Conservation (phyloP, 64 coral and sea anemone species). For the Cladopsammia gracilis region DNA sequence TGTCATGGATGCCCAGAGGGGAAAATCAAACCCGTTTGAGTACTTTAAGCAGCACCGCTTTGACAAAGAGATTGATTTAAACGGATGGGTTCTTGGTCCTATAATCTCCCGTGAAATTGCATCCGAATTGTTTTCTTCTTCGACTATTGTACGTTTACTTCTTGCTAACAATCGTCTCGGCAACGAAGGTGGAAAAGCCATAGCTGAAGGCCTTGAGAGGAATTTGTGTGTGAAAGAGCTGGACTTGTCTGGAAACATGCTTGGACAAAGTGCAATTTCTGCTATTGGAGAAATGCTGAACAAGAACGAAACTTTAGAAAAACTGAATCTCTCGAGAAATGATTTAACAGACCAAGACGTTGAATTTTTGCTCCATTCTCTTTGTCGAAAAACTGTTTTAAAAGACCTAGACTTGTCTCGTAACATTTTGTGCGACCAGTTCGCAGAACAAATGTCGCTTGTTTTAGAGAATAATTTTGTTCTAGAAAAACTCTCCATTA, state of each 20-base stretch:
- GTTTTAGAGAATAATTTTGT: constrained; percentile 46
- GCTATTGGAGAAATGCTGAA: constrained; percentile 53
- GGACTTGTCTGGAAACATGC: constrained; percentile 68
- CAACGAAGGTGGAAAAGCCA: constrained; percentile 61
- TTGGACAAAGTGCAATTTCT: constrained; percentile 15
- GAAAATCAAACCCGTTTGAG: constrained; percentile 51
- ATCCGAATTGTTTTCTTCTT: constrained; percentile 4
- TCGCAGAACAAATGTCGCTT: constrained; percentile 39
- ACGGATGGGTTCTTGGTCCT: constrained; percentile 33
- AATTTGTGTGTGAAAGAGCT: constrained; percentile 58
- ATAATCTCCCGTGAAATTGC: constrained; percentile 37
- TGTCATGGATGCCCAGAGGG: background rate
- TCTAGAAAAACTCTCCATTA: constrained; percentile 63
- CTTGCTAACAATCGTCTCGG: constrained; percentile 66
- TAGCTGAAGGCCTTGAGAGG: constrained; percentile 59
- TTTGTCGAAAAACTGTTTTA: constrained; percentile 23
- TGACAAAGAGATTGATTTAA: constrained; percentile 36
- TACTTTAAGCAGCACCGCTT: constrained; percentile 69
- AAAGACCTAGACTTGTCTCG: constrained; percentile 73
- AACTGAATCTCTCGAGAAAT: constrained; percentile 68
- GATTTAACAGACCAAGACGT: constrained; percentile 54
- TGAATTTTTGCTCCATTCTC: constrained; percentile 38
- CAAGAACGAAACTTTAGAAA: constrained; percentile 66
- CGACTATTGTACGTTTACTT: constrained; percentile 47
- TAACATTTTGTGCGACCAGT: constrained; percentile 80